These are phyloP conservation scores for Pyrgus malvae DNA, from an alignment of 2,888 invertebrate genomes.

Conservation along the genomic window DNA sequence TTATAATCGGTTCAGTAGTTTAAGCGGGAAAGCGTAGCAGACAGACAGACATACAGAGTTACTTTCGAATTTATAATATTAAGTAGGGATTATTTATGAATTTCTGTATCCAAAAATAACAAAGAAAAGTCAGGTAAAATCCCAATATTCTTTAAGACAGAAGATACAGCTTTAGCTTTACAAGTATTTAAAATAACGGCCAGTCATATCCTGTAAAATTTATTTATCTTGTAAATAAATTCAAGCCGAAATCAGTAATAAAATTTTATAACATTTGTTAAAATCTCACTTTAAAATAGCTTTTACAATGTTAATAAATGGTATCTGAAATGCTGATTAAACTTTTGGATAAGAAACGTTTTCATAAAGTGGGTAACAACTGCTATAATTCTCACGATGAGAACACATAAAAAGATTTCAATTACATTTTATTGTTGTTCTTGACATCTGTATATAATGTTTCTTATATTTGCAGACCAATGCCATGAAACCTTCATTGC, in stretches of 20 bases:
- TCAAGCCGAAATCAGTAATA: background rate
- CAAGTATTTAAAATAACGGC: too few relatives aligned
- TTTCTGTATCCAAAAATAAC: too few relatives aligned
- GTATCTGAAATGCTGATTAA: constrained; percentile 13
- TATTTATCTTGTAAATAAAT: too few relatives aligned
- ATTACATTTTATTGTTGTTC: constrained; percentile 9
- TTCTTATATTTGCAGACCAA: background rate
- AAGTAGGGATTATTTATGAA: too few relatives aligned
- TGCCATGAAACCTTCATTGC: background rate
- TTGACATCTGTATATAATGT: constrained; percentile 10
- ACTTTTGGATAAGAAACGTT: constrained; percentile 1
- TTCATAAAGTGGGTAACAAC: constrained; percentile 9
- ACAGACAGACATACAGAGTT: too few relatives aligned
- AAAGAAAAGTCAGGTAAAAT: too few relatives aligned
- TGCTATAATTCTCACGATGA: constrained; percentile 6
- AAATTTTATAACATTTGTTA: constrained; percentile 22
- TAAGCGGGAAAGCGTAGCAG: too few relatives aligned
- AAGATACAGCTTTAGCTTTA: too few relatives aligned
- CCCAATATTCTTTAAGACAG: too few relatives aligned
- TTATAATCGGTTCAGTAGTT: too few relatives aligned
- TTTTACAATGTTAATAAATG: constrained; percentile 13
- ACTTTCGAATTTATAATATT: too few relatives aligned
- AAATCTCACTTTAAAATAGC: constrained; percentile 23
- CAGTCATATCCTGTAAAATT: too few relatives aligned
- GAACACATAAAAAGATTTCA: constrained; percentile 8